These are phyloP conservation scores for Dolichopus griseipennis DNA, from an alignment of 2,888 invertebrate genomes.

Conservation along the genomic window DNA sequence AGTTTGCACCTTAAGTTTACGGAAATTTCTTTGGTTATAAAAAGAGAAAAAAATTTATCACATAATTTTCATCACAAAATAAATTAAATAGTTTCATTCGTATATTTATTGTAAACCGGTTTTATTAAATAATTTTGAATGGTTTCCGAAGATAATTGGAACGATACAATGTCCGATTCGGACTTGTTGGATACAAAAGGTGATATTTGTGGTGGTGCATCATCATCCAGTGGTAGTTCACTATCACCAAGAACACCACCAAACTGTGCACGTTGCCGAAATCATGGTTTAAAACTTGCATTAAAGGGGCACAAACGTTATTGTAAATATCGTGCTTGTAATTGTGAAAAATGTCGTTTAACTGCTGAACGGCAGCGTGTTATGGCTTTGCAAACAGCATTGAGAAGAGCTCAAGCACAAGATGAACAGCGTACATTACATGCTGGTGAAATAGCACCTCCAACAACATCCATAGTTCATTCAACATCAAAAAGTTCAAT, in stretches of 20 bases:
- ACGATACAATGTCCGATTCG: slow-evolving; percentile 46
- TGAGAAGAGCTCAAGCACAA: slow-evolving; percentile 74
- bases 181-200: slow-evolving; percentile 48
- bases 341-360: slow-evolving; percentile 76
- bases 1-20: too few relatives aligned
- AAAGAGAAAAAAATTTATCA: too few relatives aligned
- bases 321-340: slow-evolving; percentile 76
- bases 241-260: slow-evolving; percentile 70
- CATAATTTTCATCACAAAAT: too few relatives aligned
- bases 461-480: slow-evolving; percentile 23
- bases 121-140: slow-evolving; percentile 28
- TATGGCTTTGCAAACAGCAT: slow-evolving; percentile 81
- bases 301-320: slow-evolving; percentile 89
- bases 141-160: slow-evolving; percentile 42
- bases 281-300: slow-evolving; percentile 80
- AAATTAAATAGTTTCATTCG: too few relatives aligned
- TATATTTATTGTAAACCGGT: not conserved
- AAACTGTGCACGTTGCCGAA: slow-evolving; percentile 86
- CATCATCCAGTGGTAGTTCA: slow-evolving; percentile 48
- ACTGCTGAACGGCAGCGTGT: slow-evolving; percentile 81
- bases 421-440: slow-evolving; percentile 59
- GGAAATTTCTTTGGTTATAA: too few relatives aligned
- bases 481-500: slow-evolving; percentile 24
- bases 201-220: slow-evolving; percentile 46
- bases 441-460: slow-evolving; percentile 46